A percentile compares a stretch with the other conserved stretches of the same genome.
Conservation (phyloP, 2,797 vertebrate species). For the Micromesistius poutassou region DNA sequence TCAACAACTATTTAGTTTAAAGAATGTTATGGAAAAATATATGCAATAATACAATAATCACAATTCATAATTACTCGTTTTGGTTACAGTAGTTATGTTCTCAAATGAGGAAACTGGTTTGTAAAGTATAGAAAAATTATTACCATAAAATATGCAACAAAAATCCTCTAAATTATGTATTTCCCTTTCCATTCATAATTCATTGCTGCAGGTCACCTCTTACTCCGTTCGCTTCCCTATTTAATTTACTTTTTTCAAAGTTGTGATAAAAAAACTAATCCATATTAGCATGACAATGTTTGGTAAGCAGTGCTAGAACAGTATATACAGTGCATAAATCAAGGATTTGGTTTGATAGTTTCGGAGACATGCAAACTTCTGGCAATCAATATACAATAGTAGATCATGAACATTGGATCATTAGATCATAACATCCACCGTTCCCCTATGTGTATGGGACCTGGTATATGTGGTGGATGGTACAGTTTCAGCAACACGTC, state of each 20-base stretch:
- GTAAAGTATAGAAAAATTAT: conserved; percentile 64
- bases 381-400: neutral
- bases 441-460: neutral
- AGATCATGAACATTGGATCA: neutral
- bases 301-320: neutral
- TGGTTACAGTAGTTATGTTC: conserved; percentile 32
- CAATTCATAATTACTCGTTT: conserved; percentile 3
- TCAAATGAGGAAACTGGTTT: conserved; percentile 42
- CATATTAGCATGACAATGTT: conserved; percentile 8
- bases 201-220: conserved; percentile 52
- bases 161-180: conserved; percentile 68
- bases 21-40: neutral
- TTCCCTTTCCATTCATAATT: conserved; percentile 66
- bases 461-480: neutral
- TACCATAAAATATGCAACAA: conserved; percentile 71
- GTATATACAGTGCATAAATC: neutral
- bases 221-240: conserved; percentile 29
- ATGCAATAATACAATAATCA: neutral
- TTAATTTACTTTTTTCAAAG: conserved; percentile 6
- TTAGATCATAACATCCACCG: neutral
- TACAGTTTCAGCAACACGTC: neutral
- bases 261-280: conserved; percentile 28
- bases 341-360: neutral
- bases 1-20: neutral
- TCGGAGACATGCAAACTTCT: neutral